A percentile compares a stretch with the other conserved stretches of the same genome.
These are phyloP conservation scores for Larimichthys polyactis DNA, from an alignment of 2,113 vertebrate species.

Conservation along the genomic window DNA sequence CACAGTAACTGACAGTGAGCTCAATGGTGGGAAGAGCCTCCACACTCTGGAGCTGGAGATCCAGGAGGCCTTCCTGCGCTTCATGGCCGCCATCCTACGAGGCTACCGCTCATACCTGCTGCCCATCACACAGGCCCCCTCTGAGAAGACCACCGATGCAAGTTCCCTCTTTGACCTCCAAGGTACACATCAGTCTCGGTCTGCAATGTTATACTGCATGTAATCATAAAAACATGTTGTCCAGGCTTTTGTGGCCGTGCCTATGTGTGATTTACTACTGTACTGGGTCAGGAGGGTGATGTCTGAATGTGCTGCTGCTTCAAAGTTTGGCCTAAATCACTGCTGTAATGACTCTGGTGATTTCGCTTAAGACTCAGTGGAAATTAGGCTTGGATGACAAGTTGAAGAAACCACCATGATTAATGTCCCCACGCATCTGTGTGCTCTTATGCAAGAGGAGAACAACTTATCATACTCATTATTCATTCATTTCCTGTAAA, in stretches of 20 bases:
- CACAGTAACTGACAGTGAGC: constrained; percentile 91
- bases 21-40: constrained; percentile 90
- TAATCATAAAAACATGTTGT: not conserved
- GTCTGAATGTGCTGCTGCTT: constrained; percentile 38
- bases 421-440: constrained; percentile 73
- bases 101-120: constrained; percentile 95
- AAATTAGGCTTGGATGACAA: constrained; percentile 66
- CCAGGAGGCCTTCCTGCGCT: constrained; percentile 96
- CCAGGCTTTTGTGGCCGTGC: not conserved
- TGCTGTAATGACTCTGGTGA: constrained; percentile 56
- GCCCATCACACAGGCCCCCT: constrained; percentile 97
- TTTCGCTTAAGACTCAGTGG: constrained; percentile 63
- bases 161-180: constrained; percentile 96
- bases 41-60: constrained; percentile 97
- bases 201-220: not conserved
- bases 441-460: constrained; percentile 69
- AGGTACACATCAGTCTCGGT: constrained; percentile 82
- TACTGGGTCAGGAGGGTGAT: constrained; percentile 34
- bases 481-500: constrained; percentile 54
- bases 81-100: constrained; percentile 98
- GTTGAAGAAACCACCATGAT: constrained; percentile 60
- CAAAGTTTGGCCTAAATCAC: constrained; percentile 61
- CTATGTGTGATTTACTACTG: constrained; percentile 27
- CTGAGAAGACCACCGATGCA: constrained; percentile 97
- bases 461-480: constrained; percentile 41